Evolutionary conservation across 2,888 invertebrate genomes (phyloP).

Genomic region (Thereva unica): DNA sequence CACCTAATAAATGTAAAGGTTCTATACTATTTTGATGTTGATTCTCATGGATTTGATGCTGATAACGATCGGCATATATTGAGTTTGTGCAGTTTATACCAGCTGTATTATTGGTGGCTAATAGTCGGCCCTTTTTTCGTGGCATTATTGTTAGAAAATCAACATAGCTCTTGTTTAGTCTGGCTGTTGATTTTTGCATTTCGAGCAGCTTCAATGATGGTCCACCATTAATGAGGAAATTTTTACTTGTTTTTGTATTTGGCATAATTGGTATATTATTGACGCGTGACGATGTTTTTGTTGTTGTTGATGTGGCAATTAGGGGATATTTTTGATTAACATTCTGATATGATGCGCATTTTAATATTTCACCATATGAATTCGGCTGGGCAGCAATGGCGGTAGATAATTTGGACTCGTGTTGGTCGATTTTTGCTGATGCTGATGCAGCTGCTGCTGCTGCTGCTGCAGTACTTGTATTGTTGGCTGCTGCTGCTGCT

Average conservation of each 20-base stretch:
- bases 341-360: conserved; percentile 41
- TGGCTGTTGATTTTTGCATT: conserved; percentile 40
- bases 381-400: conserved; percentile 52
- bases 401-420: conserved; percentile 44
- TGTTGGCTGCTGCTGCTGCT: conserved; percentile 44
- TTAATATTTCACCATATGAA: conserved; percentile 55
- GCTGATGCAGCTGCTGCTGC: conserved; percentile 42
- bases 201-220: conserved; percentile 36
- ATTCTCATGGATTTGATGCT: conserved; percentile 44
- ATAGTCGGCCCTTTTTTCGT: conserved; percentile 48
- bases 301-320: conserved; percentile 36
- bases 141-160: conserved; percentile 54
- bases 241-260: conserved; percentile 28
- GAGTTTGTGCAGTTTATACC: conserved; percentile 16
- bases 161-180: conserved; percentile 53
- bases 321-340: conserved; percentile 12
- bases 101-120: conserved; percentile 34
- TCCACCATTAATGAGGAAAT: conserved; percentile 32
- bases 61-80: conserved; percentile 43
- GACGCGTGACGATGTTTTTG: not conserved
- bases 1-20: conserved; percentile 49
- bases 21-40: conserved; percentile 51
- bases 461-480: conserved; percentile 43
- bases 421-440: conserved; percentile 45
- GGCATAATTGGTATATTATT: conserved; percentile 31